Percentiles rank a stretch among this genome's conserved stretches.
These are phyloP conservation scores for Monarcha castaneiventris DNA, from an alignment of 2,113 vertebrate genomes.

Conservation along the genomic window DNA sequence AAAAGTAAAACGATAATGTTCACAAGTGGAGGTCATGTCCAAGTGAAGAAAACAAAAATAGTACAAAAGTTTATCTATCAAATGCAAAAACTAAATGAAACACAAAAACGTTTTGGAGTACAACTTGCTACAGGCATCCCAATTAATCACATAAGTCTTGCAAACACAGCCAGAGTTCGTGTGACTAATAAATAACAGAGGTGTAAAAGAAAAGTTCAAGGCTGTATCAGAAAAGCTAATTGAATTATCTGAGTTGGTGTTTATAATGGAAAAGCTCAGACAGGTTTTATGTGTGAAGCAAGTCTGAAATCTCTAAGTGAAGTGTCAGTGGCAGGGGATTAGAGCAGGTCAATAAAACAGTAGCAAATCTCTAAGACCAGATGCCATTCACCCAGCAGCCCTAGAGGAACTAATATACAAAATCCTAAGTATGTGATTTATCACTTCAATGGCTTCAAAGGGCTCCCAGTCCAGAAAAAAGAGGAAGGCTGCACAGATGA, in stretches of 20 bases:
- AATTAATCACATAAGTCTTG: background rate
- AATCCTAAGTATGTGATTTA: constrained; percentile 11
- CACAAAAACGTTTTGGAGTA: background rate
- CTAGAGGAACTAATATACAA: background rate
- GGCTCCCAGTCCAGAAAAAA: background rate
- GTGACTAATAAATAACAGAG: background rate
- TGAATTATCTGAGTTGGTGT: background rate
- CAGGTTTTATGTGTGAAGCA: background rate
- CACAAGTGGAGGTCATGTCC: background rate
- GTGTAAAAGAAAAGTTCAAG: background rate
- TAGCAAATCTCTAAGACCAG: background rate
- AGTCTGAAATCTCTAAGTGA: background rate
- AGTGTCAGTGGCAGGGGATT: background rate
- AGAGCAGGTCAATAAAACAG: constrained; percentile 40
- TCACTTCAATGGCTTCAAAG: background rate
- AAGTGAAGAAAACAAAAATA: background rate
- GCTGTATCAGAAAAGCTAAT: background rate
- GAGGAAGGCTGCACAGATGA: background rate
- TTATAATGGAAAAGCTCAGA: background rate
- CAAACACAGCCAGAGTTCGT: background rate
- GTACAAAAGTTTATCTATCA: background rate
- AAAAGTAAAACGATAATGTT: background rate
- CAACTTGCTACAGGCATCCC: background rate
- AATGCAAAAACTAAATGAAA: background rate
- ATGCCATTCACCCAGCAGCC: background rate